Percentiles rank a stretch among this genome's conserved stretches.
Evolutionary conservation across 2,113 vertebrate genomes (phyloP).

Genomic region (Ifrita kowaldi): DNA sequence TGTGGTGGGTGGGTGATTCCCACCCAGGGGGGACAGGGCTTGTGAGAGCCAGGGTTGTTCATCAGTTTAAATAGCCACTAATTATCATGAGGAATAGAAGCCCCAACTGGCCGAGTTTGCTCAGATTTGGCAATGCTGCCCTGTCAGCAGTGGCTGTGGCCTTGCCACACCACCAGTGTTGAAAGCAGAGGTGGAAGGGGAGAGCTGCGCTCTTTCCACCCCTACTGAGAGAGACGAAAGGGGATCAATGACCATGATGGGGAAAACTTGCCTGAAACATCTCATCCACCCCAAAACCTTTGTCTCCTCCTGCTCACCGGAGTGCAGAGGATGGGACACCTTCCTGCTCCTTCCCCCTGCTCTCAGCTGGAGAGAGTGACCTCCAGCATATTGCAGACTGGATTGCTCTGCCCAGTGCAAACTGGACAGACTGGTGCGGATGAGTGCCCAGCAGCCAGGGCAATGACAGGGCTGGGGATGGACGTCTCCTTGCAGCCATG

Average conservation of each 20-base stretch:
- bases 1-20: neutral
- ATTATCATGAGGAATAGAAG: neutral
- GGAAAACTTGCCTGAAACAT: neutral
- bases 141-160: accelerated
- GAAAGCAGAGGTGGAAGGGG: neutral
- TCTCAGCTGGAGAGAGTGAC: neutral
- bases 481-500: neutral
- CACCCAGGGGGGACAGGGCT: neutral
- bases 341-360: neutral
- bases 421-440: neutral
- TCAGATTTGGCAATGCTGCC: neutral
- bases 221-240: neutral
- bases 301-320: neutral
- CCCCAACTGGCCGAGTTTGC: no score
- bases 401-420: neutral
- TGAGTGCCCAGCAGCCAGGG: neutral
- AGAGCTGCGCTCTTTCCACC: neutral
- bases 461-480: neutral
- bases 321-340: neutral
- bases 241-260: accelerated
- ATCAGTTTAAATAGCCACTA: neutral
- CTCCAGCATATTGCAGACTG: neutral
- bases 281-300: neutral
- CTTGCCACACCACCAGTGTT: neutral
- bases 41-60: neutral